phyloP scores from a whole-genome alignment of 1,140 invertebrate species.

The Daktulosphaira vitifoliae region DNA sequence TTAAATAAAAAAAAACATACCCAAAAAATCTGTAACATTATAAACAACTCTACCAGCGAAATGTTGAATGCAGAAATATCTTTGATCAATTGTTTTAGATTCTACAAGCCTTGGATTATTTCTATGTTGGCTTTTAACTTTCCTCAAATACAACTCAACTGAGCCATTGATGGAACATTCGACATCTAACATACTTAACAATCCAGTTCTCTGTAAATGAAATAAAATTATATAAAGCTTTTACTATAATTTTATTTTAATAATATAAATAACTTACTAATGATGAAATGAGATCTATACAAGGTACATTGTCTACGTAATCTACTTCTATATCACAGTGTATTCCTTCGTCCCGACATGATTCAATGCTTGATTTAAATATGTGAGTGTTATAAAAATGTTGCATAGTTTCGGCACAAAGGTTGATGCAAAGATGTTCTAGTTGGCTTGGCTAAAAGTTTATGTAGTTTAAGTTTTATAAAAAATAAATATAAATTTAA shows the following conservation, averaged over 20 bases:
- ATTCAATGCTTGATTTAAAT: slow-evolving; percentile 89
- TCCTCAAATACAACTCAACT: slow-evolving; percentile 78
- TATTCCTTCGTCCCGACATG: slow-evolving; percentile 87
- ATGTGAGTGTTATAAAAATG: slow-evolving; percentile 96
- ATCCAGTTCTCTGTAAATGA: slow-evolving; percentile 60
- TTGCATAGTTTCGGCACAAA: slow-evolving; percentile 94
- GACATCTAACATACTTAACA: slow-evolving; percentile 86
- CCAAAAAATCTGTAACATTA: slow-evolving; percentile 78
- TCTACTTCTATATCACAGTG: slow-evolving; percentile 83
- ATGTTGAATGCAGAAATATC: slow-evolving; percentile 85
- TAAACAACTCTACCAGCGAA: slow-evolving; percentile 83
- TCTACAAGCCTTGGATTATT: slow-evolving; percentile 65
- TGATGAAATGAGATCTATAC: slow-evolving; percentile 89
- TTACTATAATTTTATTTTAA: no score
- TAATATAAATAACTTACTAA: slow-evolving; percentile 62
- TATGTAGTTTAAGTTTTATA: no score
- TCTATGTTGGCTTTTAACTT: slow-evolving; percentile 75
- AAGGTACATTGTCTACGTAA: slow-evolving; percentile 91
- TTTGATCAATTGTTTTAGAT: slow-evolving; percentile 61
- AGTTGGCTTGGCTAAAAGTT: slow-evolving; percentile 62
- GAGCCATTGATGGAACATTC: slow-evolving; percentile 80
- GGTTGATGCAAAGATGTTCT: slow-evolving; percentile 88
- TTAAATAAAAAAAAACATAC: slow-evolving; percentile 43
- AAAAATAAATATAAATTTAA: slow-evolving; percentile 37
- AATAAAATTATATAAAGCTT: background rate